Evolutionary conservation across 2,888 invertebrate species (phyloP).

Genomic region (Onchidella celtica): DNA sequence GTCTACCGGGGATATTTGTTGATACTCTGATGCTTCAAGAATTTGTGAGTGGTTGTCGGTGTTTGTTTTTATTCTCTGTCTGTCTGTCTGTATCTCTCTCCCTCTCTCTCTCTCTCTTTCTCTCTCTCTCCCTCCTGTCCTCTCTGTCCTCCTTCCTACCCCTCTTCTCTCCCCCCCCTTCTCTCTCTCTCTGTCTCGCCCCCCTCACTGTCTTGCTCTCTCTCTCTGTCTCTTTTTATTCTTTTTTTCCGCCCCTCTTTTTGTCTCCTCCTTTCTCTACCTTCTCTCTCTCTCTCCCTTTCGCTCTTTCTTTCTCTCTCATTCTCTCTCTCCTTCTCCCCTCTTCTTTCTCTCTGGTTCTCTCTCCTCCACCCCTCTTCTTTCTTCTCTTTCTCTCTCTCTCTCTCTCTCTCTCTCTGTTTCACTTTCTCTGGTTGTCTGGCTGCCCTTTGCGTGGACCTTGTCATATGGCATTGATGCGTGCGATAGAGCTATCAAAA

Average conservation of each 20-base stretch:
- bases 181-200: not conserved
- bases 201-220: not conserved
- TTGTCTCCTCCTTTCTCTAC: not conserved
- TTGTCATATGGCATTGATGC: too few species aligned
- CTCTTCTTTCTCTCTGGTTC: not conserved
- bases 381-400: not conserved
- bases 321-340: not conserved
- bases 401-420: not conserved
- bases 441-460: too few species aligned
- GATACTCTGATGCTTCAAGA: not conserved
- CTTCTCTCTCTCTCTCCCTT: not conserved
- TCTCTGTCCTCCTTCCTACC: not conserved
- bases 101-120: slow-evolving; percentile 38
- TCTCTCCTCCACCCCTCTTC: not conserved
- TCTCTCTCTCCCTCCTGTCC: not conserved
- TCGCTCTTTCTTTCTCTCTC: slow-evolving; percentile 7
- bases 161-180: not conserved
- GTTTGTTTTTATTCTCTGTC: not conserved
- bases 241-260: not conserved
- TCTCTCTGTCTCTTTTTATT: not conserved
- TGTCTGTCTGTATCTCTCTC: slow-evolving; percentile 31
- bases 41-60: not conserved
- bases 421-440: not conserved
- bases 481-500: too few species aligned
- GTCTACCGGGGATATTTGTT: too few species aligned